Evolutionary conservation across 2,888 invertebrate species (phyloP).

Genomic region (Malthinus seriepunctatus): DNA sequence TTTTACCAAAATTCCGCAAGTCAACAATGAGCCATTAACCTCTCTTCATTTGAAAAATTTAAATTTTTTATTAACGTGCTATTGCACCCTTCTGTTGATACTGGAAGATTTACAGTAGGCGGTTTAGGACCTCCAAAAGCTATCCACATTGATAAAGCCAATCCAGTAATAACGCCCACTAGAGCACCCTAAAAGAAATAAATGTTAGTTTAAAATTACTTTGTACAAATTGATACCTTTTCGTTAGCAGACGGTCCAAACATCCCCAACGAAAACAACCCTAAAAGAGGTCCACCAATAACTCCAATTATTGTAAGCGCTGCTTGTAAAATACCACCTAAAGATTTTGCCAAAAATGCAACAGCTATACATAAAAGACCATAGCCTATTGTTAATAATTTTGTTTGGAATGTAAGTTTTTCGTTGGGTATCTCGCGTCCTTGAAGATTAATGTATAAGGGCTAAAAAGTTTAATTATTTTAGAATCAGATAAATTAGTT

Average conservation of each 20-base stretch:
- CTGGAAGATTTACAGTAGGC: slow-evolving; percentile 58
- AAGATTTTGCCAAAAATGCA: slow-evolving; percentile 76
- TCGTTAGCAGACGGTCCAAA: too few relatives aligned
- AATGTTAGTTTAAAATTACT: not conserved
- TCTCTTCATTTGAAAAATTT: too few relatives aligned
- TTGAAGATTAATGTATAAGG: slow-evolving; percentile 45
- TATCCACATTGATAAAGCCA: slow-evolving; percentile 73
- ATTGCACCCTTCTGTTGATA: slow-evolving; percentile 63
- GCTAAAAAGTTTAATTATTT: slow-evolving; percentile 38
- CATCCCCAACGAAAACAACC: too few relatives aligned
- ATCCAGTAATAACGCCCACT: slow-evolving; percentile 62
- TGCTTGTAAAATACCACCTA: slow-evolving; percentile 83
- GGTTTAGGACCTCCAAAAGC: slow-evolving; percentile 83
- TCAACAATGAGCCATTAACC: not conserved
- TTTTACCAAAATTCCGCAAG: not conserved
- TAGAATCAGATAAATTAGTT: too few relatives aligned
- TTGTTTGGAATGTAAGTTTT: slow-evolving; percentile 56
- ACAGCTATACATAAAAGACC: slow-evolving; percentile 75
- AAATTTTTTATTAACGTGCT: not conserved
- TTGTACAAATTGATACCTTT: not conserved
- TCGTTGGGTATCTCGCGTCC: slow-evolving; percentile 42
- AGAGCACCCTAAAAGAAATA: slow-evolving; percentile 66
- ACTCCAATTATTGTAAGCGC: not conserved
- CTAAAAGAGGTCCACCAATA: too few relatives aligned
- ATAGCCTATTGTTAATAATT: slow-evolving; percentile 69